Evolutionary conservation across 2,113 vertebrate species (phyloP), one percentile per base, ranked within the genome.

Genomic region (Leucosticte australis): DNA sequence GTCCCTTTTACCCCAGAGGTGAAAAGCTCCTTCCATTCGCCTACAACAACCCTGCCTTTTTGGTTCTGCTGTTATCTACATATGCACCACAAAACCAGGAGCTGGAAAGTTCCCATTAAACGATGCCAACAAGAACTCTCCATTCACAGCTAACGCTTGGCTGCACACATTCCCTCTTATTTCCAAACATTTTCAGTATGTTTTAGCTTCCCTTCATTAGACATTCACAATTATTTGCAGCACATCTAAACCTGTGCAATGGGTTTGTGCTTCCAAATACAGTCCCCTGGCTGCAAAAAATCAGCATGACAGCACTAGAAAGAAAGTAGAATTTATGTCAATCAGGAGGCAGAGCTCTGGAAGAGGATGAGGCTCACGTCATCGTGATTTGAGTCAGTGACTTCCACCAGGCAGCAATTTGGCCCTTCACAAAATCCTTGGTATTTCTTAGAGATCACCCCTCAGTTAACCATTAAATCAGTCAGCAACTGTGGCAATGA

Each of bases 151-250:
- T 60, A 75, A 90, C 0, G 1, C 69, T 91, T 94, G 64, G 56
- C 90, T 86, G 68, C 53, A 89, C 83, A 71, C 50, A 63, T 88
- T 86, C 57, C 30, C 81, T 91, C 71, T 42, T 63, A 69, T 88
- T 93, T 89, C 87, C 91, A 92, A 93, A 88, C 59, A 83, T 91
- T 90, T 92, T 74, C 75, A 62, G 21, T 81, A 64, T 57, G 71
- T 75, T 91, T 91, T 42, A 70, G 71, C 53, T 93, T 92, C 84
- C 42, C 59, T 83, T 93, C 83, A 87, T 92, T 83, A 95, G 89
- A 78, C 6, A 90, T 64, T 83, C 41, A 24, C 86, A 93, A 95
- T 95, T 93, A 93, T 86, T 94, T 95, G 83, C 73, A 71, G 65
- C 33, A 60, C 56, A 93, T 71, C 88, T 87, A 74, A 88, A 92